These are phyloP conservation scores for Mycalesis mineus DNA, from an alignment of 2,888 invertebrate species.

Conservation along the genomic window DNA sequence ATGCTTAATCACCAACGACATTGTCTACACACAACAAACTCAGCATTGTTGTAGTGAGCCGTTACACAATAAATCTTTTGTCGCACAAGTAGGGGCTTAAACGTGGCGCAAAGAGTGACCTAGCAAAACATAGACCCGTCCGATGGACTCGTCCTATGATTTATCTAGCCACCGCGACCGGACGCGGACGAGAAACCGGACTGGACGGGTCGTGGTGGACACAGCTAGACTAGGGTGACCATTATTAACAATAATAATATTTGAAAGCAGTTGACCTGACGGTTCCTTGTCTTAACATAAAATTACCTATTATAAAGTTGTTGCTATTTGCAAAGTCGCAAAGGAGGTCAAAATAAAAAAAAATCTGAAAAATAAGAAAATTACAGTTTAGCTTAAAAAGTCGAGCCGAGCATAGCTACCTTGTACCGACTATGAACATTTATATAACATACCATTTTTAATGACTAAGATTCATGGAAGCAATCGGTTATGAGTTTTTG, in stretches of 20 bases:
- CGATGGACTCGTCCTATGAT: conserved; percentile 42
- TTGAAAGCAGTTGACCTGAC: too few species aligned
- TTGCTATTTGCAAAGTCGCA: too few species aligned
- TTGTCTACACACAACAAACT: conserved; percentile 5
- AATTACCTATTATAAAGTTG: too few species aligned
- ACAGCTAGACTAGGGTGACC: conserved; percentile 2
- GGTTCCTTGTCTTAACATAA: too few species aligned
- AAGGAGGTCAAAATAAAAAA: too few species aligned
- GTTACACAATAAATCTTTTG: conserved; percentile 16
- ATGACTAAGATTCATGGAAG: too few species aligned
- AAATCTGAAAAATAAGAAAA: too few species aligned
- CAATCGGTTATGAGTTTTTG: too few species aligned
- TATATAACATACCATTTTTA: too few species aligned
- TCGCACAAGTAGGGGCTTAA: conserved; percentile 12
- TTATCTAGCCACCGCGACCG: conserved; percentile 34
- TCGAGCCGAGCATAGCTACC: too few species aligned
- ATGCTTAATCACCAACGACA: not conserved
- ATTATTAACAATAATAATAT: not conserved
- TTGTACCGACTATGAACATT: too few species aligned
- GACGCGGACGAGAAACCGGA: conserved; percentile 28
- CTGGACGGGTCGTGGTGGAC: conserved; percentile 16
- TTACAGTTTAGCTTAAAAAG: too few species aligned
- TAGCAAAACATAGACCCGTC: conserved; percentile 44
- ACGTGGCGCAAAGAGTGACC: conserved; percentile 38
- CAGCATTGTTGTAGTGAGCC: not conserved